Base-by-base conservation (phyloP, 2,888 invertebrate genomes). In the Limnephilus lunatus region DNA sequence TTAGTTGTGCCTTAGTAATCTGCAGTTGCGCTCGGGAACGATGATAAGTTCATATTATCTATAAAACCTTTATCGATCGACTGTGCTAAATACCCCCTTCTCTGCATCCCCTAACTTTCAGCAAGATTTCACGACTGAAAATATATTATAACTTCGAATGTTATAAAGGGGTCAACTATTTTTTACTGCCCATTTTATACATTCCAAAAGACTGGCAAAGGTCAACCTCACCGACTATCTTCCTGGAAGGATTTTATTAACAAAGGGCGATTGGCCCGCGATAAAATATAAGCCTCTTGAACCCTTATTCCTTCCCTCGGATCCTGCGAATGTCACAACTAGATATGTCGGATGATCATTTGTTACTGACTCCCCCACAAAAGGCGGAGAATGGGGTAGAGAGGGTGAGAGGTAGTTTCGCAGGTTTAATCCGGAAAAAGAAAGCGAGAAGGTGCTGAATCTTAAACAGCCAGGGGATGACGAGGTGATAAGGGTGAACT, bases 281-380 rank as follows among this genome's bases (percentile, higher is more conserved):
- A 86, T 86, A 86, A 48, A 86, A 86, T 30, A n/a, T 39, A 86
- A 68, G 53, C 87, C 31, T 25, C 15, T 30, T 53, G 19, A 31
- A 53, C 53, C 68, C 87, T 32, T 30, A 30, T 53, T 87, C 68
- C 30, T 30, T 14, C 31, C 31, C 48, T 25, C 31, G 19, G 30
- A 30, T 32, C 68, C 14, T 35, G 81, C 44, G 89, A 81, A 89
- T 89, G 89, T 89, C 89, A 89, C 81, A 81, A 89, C 32, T 81
- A 89, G 89, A 89, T 89, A 89, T 89, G 89, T 89, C 89, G 89
- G 89, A 89, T 89, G 89, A 89, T 89, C 89, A 89, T 89, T 89
- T 89, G 81, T 89, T 81, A 89, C 44, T n/a, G 19, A 12, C 80
- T 14, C 35, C 68, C 53, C 30, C 31, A n/a, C 44, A 25, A 1